These are phyloP conservation scores for Protonibea diacanthus DNA, from an alignment of 2,797 vertebrate genomes.

Conservation along the genomic window DNA sequence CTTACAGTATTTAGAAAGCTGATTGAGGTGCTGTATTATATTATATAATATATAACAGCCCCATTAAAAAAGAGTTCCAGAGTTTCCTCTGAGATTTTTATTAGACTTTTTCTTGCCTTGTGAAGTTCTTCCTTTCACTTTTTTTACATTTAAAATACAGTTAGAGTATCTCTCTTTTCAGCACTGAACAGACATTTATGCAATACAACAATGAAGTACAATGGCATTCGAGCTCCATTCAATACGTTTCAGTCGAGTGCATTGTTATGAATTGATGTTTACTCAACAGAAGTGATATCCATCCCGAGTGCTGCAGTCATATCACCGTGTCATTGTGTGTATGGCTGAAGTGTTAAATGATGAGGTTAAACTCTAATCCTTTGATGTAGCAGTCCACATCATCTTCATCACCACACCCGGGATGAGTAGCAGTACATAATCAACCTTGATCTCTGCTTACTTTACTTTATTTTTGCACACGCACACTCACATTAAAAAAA, in stretches of 20 bases:
- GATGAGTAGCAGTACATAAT: slow-evolving; percentile 39
- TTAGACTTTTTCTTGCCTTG: too few species aligned
- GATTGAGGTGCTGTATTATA: too few species aligned
- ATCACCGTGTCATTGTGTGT: background rate
- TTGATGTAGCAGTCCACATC: slow-evolving; percentile 3
- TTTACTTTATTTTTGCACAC: slow-evolving; percentile 27
- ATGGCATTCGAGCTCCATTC: background rate
- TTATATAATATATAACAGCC: background rate
- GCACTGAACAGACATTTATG: background rate
- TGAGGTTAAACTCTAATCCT: slow-evolving; percentile 9
- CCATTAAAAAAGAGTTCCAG: too few species aligned
- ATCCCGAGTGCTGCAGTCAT: background rate
- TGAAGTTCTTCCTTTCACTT: background rate
- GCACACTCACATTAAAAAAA: slow-evolving; percentile 27
- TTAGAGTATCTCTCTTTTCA: background rate
- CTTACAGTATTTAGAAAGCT: too few species aligned
- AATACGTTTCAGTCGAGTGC: background rate
- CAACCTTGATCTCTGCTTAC: slow-evolving; percentile 35
- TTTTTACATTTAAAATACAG: background rate
- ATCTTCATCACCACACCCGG: slow-evolving; percentile 21
- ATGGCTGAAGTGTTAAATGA: slow-evolving; percentile 22
- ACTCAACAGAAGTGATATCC: background rate
- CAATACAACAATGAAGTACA: background rate
- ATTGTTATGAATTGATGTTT: background rate
- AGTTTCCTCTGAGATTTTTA: too few species aligned